These are phyloP conservation scores for Drosophila tani DNA, from an alignment of 1,140 invertebrate genomes.

Conservation along the genomic window DNA sequence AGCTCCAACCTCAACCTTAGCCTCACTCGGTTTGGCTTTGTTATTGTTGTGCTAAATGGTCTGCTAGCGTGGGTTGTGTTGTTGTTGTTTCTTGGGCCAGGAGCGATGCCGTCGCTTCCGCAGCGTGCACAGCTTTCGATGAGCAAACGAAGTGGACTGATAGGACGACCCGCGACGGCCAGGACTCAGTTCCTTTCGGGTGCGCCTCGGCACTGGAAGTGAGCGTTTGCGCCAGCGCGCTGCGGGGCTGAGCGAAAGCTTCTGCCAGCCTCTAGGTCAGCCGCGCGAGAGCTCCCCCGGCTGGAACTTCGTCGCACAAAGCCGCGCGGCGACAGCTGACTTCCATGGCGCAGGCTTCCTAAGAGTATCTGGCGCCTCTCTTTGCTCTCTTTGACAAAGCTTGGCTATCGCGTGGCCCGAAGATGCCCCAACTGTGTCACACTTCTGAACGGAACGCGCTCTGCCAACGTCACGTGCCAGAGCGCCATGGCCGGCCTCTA, in stretches of 20 bases:
- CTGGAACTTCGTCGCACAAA: constrained; percentile 17
- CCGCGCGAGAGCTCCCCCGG: constrained; percentile 8
- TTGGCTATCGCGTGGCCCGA: constrained; percentile 13
- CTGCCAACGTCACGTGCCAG: constrained; percentile 67
- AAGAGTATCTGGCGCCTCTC: constrained; percentile 39
- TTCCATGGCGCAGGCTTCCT: constrained; percentile 35
- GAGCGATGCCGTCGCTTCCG: constrained; percentile 57
- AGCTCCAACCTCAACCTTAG: constrained; percentile 15
- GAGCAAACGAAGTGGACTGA: constrained; percentile 81
- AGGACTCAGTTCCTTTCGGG: constrained; percentile 40
- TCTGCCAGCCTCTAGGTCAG: constrained; percentile 59
- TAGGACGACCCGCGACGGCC: constrained; percentile 28
- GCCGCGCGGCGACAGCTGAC: constrained; percentile 41
- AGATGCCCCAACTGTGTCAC: constrained; percentile 65
- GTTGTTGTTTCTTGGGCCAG: constrained; percentile 15
- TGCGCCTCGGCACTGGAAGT: constrained; percentile 57
- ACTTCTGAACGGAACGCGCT: constrained; percentile 67
- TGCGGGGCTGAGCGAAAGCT: constrained; percentile 35
- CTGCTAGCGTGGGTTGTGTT: constrained; percentile 29
- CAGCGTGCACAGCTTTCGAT: constrained; percentile 77
- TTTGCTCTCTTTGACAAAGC: constrained; percentile 19
- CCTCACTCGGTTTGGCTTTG: constrained; percentile 17
- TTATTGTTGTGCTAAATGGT: constrained; percentile 38
- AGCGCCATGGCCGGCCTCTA: constrained; percentile 9
- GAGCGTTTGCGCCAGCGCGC: constrained; percentile 46